Evolutionary conservation across 2,113 vertebrate species (phyloP).

Genomic region (Pedetes capensis): DNA sequence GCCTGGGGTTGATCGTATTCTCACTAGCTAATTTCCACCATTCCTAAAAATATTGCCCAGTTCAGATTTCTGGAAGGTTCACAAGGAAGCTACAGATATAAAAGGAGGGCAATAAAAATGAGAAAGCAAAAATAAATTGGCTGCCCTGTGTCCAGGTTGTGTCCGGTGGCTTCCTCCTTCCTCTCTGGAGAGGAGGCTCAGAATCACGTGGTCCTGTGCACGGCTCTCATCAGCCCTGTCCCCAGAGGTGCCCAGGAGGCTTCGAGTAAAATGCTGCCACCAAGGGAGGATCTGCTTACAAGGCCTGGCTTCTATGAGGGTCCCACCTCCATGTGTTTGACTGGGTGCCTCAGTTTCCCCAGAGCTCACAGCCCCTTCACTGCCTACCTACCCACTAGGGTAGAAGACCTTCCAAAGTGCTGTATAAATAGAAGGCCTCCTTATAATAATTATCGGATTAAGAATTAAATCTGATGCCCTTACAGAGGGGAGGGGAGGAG

Average conservation of each 20-base stretch:
- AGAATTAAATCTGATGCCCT: conserved; percentile 61
- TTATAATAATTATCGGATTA: conserved; percentile 42
- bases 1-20: conserved; percentile 34
- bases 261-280: too few species aligned
- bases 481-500: neutral
- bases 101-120: conserved; percentile 69
- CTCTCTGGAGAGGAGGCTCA: neutral
- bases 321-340: neutral
- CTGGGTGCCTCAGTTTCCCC: neutral
- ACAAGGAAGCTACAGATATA: conserved; percentile 60
- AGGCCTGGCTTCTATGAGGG: neutral
- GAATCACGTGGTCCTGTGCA: accelerated
- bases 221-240: neutral
- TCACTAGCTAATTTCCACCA: conserved; percentile 42
- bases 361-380: neutral
- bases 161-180: neutral
- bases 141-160: conserved; percentile 33
- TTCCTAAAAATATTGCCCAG: conserved; percentile 65
- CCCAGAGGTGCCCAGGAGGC: neutral
- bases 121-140: conserved; percentile 70
- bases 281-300: neutral
- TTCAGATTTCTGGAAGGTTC: conserved; percentile 66
- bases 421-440: conserved; percentile 23
- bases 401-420: neutral
- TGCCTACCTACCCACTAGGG: neutral